Evolutionary conservation across 2,113 vertebrate species (phyloP), one percentile per base, ranked within the genome.

Genomic region (Melanostigma gelatinosum): DNA sequence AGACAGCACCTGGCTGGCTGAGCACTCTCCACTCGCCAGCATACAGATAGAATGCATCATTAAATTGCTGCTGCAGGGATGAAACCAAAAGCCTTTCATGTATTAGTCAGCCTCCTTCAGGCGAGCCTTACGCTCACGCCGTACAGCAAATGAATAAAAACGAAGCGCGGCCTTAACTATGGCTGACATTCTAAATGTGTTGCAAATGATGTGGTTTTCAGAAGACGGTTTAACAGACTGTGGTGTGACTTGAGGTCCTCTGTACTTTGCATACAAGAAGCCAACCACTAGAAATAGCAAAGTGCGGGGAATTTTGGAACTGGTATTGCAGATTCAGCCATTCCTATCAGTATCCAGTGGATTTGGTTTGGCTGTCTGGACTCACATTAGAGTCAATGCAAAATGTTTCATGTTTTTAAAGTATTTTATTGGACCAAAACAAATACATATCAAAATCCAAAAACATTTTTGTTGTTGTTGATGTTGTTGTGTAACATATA

Each of bases 51-150:
- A 77, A 82, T 42, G 63, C 77, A 85, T 87, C 87, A 91, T 88
- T 90, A 91, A 86, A 87, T 65, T 40, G 65, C 72, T 84, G 77
- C 90, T 90, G 78, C 85, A 69, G 80, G 84, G 88, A 88, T 75
- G 42, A 86, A 82, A 85, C 79, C 67, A 70, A 74, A 58, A 82
- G 75, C 75, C 70, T 81, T 86, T 87, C 63, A 84, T 82, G 81
- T 87, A 83, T 87, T 86, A 83, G 77, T 75, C 58, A 75, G 34
- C 68, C 29, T 80, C 57, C 79, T 79, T 46, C 52, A 12, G 75
- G 71, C 77, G 46, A 85, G 74, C 77, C 75, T 80, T 83, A 57
- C 57, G 77, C 77, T 71, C 9, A 52, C 9, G 72, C 61, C 62
- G 54, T 72, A 68, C 50, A 77, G 57, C 32, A 72, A 80, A 80